Evolutionary conservation across 1,140 invertebrate species (phyloP).

Genomic region (Coenobita brevimanus): DNA sequence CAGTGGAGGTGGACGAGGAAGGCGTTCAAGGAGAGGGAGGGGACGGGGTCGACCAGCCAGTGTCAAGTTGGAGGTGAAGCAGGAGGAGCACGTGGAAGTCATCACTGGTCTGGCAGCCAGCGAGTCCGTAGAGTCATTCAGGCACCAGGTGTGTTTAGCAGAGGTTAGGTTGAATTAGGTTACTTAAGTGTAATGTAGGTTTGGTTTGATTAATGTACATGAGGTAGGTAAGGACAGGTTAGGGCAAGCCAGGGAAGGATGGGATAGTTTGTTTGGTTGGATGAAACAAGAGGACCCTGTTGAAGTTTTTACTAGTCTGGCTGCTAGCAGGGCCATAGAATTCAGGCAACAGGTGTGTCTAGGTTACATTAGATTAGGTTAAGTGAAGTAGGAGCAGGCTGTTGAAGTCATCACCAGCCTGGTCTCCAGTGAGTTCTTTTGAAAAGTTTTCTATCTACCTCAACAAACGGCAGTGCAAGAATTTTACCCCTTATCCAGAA

Average conservation of each 20-base stretch:
- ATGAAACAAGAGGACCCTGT: constrained; percentile 62
- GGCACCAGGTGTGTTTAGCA: constrained; percentile 56
- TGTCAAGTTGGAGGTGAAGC: constrained; percentile 52
- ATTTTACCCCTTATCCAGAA: no score
- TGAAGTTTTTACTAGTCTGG: constrained; percentile 47
- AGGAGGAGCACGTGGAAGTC: constrained; percentile 55
- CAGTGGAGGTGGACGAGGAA: constrained; percentile 23
- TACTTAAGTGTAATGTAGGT: no score
- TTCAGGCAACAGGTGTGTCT: constrained; percentile 56
- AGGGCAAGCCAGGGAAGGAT: no score
- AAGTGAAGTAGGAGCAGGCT: no score
- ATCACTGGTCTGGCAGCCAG: constrained; percentile 47
- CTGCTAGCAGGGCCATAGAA: constrained; percentile 42
- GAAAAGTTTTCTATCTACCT: no score
- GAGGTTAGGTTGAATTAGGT: no score
- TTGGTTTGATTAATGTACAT: no score
- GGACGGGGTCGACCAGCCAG: constrained; percentile 51
- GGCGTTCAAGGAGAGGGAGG: constrained; percentile 21
- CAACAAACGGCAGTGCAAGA: no score
- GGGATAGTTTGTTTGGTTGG: constrained; percentile 34
- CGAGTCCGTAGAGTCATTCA: constrained; percentile 47
- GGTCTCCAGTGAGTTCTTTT: background rate
- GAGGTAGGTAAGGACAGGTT: no score
- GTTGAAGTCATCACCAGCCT: background rate
- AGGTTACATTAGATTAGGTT: no score